Evolutionary conservation across 2,888 invertebrate species (phyloP), one percentile per base, ranked within the genome.

Genomic region (Pristionchus maxplancki): DNA sequence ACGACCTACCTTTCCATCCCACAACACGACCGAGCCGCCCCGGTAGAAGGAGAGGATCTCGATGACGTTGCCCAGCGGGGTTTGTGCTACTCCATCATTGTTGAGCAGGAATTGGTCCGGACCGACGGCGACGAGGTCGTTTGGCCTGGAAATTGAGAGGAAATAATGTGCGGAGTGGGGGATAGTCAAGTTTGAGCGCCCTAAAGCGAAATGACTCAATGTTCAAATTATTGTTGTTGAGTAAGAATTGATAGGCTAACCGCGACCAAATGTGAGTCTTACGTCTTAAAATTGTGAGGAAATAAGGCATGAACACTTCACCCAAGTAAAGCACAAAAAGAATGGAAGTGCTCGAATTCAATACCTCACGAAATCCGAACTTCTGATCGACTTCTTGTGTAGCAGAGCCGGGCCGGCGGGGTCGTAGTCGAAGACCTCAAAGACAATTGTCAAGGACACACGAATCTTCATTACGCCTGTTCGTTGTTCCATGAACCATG

Each of bases 91-190:
- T 20, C 92, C 92, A 87, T 92, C 92, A 78, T 92, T 92, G 0
- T 90, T 91, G 17, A 92, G 53, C 4, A 92, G 67, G 62, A 92
- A 90, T 40, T 88, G 87, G 28, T 90, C 90, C 15, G 89, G 89
- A 20, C 91, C 91, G n/a, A 91, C 90, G 1, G 91, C 91, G n/a
- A 88, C 74, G 20, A 92, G 81, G 85, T 92, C 90, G 58, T 92
- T 92, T 24, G 92, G 92, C 24, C 91, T 91, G 62, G 62, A 87
- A 64, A 28, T 5, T 4, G 28, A 64, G 9, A 28, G 44, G 13
- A 48, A 9, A 48, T 48, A 48, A 48, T 9, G 6, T 48, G 8
- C 44, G 44, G 44, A 48, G 6, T 9, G 6, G 44, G 8, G 6
- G 13, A 48, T 48, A 48, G 44, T 48, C 44, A 48, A 9, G 8